Evolutionary conservation across 2,797 vertebrate genomes (phyloP).

Genomic region (Acipenser transmontanus): DNA sequence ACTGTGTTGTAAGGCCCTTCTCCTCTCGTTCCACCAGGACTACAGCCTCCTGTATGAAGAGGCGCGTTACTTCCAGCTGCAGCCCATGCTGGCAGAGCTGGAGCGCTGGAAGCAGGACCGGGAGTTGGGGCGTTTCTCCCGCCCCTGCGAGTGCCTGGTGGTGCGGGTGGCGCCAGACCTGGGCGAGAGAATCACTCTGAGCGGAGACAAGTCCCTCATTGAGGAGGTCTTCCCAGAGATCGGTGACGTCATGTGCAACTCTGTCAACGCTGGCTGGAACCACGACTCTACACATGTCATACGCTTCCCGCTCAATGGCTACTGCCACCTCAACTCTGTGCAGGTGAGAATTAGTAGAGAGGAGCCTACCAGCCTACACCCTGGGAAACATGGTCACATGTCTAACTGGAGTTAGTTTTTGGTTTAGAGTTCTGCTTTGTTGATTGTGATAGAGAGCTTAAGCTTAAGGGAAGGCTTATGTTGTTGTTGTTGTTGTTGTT

Average conservation of each 20-base stretch:
- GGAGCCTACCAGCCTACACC: no score
- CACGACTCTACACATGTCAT: constrained; percentile 97
- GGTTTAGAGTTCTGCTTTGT: no score
- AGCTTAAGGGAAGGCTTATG: no score
- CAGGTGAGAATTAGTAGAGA: constrained; percentile 62
- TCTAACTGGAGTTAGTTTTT: no score
- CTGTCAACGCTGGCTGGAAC: constrained; percentile 95
- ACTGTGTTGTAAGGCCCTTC: neutral
- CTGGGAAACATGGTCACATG: no score
- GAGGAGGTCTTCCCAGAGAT: constrained; percentile 96
- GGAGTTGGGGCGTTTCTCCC: constrained; percentile 76
- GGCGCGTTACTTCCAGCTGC: constrained; percentile 95
- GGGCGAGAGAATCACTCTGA: constrained; percentile 90
- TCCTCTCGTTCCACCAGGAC: constrained; percentile 58
- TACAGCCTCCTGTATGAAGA: constrained; percentile 94
- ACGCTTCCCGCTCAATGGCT: constrained; percentile 92
- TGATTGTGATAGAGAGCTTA: no score
- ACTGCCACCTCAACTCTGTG: constrained; percentile 97
- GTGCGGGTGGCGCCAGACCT: constrained; percentile 92
- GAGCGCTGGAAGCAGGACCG: constrained; percentile 93
- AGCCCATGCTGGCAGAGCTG: constrained; percentile 90
- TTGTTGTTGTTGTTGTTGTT: no score
- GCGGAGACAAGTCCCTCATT: constrained; percentile 91
- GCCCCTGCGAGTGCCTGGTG: constrained; percentile 92
- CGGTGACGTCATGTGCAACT: constrained; percentile 96